Percentiles rank a stretch among this genome's conserved stretches.
Conservation (phyloP, 1,140 invertebrate species). For the Laupala kohalensis region DNA sequence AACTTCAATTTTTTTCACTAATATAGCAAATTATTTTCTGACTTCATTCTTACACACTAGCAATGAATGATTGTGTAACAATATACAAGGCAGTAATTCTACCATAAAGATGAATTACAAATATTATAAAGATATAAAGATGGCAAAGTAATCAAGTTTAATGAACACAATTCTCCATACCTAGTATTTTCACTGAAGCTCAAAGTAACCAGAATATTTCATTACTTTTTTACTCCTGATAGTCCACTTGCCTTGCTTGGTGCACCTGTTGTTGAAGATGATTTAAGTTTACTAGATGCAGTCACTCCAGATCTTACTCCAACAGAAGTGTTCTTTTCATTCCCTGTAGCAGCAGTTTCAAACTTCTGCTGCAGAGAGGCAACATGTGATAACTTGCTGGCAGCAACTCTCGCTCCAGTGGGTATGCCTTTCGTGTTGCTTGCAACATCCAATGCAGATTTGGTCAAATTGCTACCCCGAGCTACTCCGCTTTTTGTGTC, state of each 20-base stretch:
- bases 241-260: background rate
- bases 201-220: background rate
- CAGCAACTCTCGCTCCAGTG: slow-evolving; percentile 27
- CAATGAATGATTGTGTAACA: background rate
- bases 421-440: slow-evolving; percentile 29
- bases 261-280: background rate
- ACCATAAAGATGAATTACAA: background rate
- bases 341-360: slow-evolving; percentile 26
- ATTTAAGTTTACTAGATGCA: background rate
- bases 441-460: slow-evolving; percentile 18
- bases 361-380: slow-evolving; percentile 62
- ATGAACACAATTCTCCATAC: background rate
- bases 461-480: background rate
- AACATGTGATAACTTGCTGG: slow-evolving; percentile 47
- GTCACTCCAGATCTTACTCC: background rate
- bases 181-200: background rate
- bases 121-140: background rate
- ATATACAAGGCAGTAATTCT: background rate
- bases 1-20: background rate
- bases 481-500: background rate
- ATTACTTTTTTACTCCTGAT: background rate
- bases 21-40: no score
- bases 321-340: background rate
- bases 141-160: background rate
- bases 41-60: no score